Conservation (phyloP, 2,888 invertebrate species). For the Drosophila setosimentum region DNA sequence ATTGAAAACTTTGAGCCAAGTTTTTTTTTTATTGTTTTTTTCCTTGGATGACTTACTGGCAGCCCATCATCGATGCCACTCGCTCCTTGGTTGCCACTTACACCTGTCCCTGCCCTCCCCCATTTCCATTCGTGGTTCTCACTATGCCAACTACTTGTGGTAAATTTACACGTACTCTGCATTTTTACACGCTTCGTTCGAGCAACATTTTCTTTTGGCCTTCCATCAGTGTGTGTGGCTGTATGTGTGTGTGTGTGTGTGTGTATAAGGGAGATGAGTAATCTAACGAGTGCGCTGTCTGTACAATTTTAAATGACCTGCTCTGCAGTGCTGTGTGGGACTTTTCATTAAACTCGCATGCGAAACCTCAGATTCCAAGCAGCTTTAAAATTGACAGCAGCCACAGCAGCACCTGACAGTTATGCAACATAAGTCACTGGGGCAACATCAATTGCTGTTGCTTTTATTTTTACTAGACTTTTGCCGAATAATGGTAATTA, state of each 20-base stretch:
- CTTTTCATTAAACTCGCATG: slow-evolving; percentile 63
- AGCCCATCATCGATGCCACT: slow-evolving; percentile 4
- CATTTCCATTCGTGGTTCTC: background rate
- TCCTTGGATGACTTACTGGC: slow-evolving; percentile 59
- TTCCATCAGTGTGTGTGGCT: slow-evolving; percentile 6
- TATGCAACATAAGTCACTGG: slow-evolving; percentile 35
- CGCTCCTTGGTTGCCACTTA: slow-evolving; percentile 5
- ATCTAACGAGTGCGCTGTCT: slow-evolving; percentile 42
- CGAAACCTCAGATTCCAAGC: slow-evolving; percentile 21
- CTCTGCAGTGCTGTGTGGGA: slow-evolving; percentile 22
- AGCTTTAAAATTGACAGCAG: slow-evolving; percentile 50
- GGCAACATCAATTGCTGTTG: slow-evolving; percentile 3
- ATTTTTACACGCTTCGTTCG: slow-evolving; percentile 66
- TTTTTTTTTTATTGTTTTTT: background rate
- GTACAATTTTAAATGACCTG: slow-evolving; percentile 68
- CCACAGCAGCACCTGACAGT: slow-evolving; percentile 16
- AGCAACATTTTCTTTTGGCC: slow-evolving; percentile 64
- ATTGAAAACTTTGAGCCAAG: slow-evolving; percentile 79
- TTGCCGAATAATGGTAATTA: background rate
- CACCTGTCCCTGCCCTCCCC: background rate
- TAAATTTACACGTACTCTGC: slow-evolving; percentile 79
- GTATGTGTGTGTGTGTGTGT: background rate
- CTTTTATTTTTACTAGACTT: background rate
- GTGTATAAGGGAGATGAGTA: background rate
- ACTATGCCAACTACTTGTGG: slow-evolving; percentile 64